Conservation (phyloP, 2,113 vertebrate genomes). For the Nycticebus coucang region DNA sequence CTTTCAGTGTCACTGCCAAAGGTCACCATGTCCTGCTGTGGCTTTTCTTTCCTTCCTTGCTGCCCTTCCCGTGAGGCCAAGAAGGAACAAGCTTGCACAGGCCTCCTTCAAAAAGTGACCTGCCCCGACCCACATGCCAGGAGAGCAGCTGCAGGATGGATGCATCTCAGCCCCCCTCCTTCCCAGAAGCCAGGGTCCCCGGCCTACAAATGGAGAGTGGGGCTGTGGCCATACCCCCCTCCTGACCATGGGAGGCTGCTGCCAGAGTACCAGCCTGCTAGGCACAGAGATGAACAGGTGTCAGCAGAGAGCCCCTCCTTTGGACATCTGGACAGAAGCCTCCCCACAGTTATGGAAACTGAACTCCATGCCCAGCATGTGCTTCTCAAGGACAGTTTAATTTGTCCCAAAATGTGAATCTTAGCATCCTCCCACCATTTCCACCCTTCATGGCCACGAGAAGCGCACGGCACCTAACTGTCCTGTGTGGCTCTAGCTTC, state of each 20-base stretch:
- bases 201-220: background rate
- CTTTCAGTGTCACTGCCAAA: fast-evolving
- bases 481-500: background rate
- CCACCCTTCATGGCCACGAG: background rate
- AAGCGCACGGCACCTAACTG: fast-evolving
- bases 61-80: background rate
- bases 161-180: background rate
- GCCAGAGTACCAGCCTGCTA: too few relatives aligned
- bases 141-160: background rate
- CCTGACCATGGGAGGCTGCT: background rate
- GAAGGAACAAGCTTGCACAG: fast-evolving
- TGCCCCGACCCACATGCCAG: fast-evolving
- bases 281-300: fast-evolving
- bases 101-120: fast-evolving
- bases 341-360: background rate
- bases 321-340: fast-evolving
- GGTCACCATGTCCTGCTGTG: fast-evolving
- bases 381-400: background rate
- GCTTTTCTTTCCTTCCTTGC: background rate
- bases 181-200: background rate
- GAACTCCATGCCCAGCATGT: too few relatives aligned
- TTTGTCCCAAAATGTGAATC: background rate
- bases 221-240: background rate
- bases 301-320: fast-evolving
- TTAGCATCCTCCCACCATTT: background rate